Conservation (phyloP, 2,797 vertebrate species). For the Liasis olivaceus region DNA sequence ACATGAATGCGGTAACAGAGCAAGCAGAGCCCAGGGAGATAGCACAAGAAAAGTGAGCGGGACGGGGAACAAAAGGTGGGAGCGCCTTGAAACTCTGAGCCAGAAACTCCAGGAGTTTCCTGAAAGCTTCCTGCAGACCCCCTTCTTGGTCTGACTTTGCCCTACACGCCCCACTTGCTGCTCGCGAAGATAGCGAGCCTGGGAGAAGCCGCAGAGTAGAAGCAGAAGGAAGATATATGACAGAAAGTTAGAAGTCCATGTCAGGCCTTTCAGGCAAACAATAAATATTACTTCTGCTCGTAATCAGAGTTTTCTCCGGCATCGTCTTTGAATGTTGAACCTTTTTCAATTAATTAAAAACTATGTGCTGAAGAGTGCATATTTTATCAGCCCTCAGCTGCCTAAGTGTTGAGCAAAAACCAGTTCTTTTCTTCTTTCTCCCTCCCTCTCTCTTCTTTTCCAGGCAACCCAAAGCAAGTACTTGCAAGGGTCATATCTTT, state of each 20-base stretch:
- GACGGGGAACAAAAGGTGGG: conserved; percentile 6
- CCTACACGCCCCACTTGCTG: conserved; percentile 52
- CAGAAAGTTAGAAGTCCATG: conserved; percentile 78
- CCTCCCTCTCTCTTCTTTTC: conserved; percentile 64
- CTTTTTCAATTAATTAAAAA: conserved; percentile 97
- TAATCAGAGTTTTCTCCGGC: conserved; percentile 81
- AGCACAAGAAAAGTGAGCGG: neutral
- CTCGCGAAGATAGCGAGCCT: conserved; percentile 63
- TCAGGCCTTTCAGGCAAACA: conserved; percentile 82
- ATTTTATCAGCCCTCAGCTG: conserved; percentile 92
- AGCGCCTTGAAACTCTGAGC: conserved; percentile 53
- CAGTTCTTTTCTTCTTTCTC: conserved; percentile 71
- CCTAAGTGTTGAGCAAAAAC: conserved; percentile 85
- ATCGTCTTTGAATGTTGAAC: conserved; percentile 86
- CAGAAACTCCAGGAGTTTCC: conserved; percentile 36
- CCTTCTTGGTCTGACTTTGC: conserved; percentile 32
- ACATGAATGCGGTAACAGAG: conserved; percentile 19
- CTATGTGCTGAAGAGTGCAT: conserved; percentile 85
- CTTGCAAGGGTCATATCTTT: conserved; percentile 99
- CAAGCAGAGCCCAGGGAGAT: neutral
- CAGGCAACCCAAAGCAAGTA: conserved; percentile 92
- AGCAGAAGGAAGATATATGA: conserved; percentile 68
- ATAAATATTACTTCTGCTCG: conserved; percentile 85
- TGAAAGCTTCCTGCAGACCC: conserved; percentile 37
- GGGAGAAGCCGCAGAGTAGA: conserved; percentile 66